phyloP scores from a whole-genome alignment of 2,888 invertebrate species.

The Oxystoma pomonae region DNA sequence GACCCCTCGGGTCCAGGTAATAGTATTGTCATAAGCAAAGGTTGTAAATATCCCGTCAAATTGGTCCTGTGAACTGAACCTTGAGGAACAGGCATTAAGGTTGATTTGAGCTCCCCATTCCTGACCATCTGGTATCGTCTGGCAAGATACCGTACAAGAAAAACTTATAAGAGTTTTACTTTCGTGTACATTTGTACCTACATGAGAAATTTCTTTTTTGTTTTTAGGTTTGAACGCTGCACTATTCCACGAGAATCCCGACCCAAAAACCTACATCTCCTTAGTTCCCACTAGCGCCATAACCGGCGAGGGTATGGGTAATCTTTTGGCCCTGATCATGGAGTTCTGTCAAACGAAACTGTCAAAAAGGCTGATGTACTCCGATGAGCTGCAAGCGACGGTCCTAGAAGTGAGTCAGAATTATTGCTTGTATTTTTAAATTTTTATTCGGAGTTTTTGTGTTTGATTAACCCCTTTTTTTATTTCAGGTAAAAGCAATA shows the following conservation, averaged over 20 bases:
- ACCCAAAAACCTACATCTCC: conserved; percentile 88
- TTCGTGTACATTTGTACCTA: no score
- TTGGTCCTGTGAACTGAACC: no score
- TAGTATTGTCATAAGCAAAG: no score
- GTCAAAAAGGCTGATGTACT: conserved; percentile 72
- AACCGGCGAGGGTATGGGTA: conserved; percentile 94
- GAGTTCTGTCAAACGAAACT: conserved; percentile 76
- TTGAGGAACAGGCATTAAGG: no score
- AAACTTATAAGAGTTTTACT: no score
- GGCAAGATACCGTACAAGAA: no score
- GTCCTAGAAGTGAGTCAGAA: conserved; percentile 44
- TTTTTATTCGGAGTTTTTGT: not conserved
- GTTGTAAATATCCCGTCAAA: no score
- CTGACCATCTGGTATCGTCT: no score
- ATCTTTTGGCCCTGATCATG: conserved; percentile 88
- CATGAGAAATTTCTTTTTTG: no score
- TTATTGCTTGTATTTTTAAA: not conserved
- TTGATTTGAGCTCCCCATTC: no score
- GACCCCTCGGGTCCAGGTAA: no score
- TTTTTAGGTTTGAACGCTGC: conserved; percentile 77
- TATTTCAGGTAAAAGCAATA: conserved; percentile 81
- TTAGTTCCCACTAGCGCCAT: conserved; percentile 97
- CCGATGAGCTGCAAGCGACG: conserved; percentile 86
- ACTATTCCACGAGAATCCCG: conserved; percentile 93
- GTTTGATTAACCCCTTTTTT: not conserved